phyloP scores from a whole-genome alignment of 2,113 vertebrate genomes.

The Rhinichthys klamathensis region DNA sequence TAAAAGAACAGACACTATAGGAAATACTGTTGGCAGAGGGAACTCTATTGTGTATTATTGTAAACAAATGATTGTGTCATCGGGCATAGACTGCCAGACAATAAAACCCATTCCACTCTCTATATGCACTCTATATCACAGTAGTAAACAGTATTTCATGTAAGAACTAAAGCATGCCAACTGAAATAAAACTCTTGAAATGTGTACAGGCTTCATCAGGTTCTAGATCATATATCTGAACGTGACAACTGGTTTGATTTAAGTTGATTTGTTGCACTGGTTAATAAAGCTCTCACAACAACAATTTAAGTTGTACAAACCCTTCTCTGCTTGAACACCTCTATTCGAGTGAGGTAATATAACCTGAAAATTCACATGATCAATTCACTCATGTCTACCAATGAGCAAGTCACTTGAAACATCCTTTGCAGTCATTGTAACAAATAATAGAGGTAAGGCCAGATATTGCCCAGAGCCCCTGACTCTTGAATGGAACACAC shows the following conservation, averaged over 20 bases:
- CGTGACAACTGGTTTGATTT: not conserved
- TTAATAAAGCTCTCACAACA: not conserved
- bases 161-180: slow-evolving; percentile 34
- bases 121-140: slow-evolving; percentile 4
- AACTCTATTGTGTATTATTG: slow-evolving; percentile 21
- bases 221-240: not conserved
- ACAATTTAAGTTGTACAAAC: not conserved
- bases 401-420: slow-evolving; percentile 1
- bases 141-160: slow-evolving; percentile 31
- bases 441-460: not conserved
- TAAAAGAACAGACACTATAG: slow-evolving; percentile 32
- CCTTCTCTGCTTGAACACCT: not conserved
- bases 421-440: not conserved
- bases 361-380: not conserved
- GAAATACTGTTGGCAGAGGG: slow-evolving; percentile 37
- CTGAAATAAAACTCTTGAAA: slow-evolving; percentile 40
- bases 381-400: not conserved
- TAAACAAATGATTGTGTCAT: slow-evolving; percentile 49
- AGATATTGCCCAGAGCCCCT: not conserved
- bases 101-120: not conserved
- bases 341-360: not conserved
- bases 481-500: not conserved
- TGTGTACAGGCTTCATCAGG: not conserved
- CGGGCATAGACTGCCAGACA: slow-evolving; percentile 16
- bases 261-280: not conserved